Percentiles rank a stretch among this genome's conserved stretches.
Conservation (phyloP, 2,113 vertebrate species). For the Lampris megalopsis region DNA sequence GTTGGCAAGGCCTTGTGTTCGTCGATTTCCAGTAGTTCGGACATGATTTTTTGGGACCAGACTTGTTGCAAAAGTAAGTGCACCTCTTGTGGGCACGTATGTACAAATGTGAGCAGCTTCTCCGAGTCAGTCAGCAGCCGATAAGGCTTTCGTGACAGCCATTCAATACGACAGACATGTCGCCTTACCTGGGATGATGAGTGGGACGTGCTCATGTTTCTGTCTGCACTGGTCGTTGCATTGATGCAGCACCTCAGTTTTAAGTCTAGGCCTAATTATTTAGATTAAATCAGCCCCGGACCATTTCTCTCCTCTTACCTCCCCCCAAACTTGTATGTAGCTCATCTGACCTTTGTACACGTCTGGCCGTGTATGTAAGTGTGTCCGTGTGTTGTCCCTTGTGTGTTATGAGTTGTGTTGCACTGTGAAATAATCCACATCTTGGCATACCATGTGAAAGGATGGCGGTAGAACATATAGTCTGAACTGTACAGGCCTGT, state of each 20-base stretch:
- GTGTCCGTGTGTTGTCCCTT: slow-evolving; percentile 29
- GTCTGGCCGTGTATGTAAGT: not conserved
- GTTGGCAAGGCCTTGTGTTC: too few relatives aligned
- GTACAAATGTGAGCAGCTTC: slow-evolving; percentile 1
- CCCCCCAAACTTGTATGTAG: not conserved
- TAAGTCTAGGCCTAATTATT: not conserved
- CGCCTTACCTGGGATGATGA: not conserved
- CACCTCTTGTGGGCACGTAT: not conserved
- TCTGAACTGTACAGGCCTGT: slow-evolving; percentile 56
- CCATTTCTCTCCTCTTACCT: not conserved
- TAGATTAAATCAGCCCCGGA: not conserved
- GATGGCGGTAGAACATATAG: slow-evolving; percentile 22
- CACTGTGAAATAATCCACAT: not conserved
- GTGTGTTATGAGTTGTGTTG: slow-evolving; percentile 20
- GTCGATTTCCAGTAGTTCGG: too few relatives aligned
- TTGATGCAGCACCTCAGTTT: not conserved
- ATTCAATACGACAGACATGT: not conserved
- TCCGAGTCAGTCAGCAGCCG: not conserved
- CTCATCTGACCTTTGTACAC: not conserved
- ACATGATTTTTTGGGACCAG: not conserved
- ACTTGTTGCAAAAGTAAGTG: not conserved
- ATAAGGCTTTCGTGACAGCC: slow-evolving; percentile 14
- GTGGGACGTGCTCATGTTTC: slow-evolving; percentile 2
- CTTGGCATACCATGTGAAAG: slow-evolving; percentile 15
- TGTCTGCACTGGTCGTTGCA: slow-evolving; percentile 4